A percentile compares a stretch with the other conserved stretches of the same genome.
These are phyloP conservation scores for Phymatocera aterrima DNA, from an alignment of 2,888 invertebrate species.

Conservation along the genomic window DNA sequence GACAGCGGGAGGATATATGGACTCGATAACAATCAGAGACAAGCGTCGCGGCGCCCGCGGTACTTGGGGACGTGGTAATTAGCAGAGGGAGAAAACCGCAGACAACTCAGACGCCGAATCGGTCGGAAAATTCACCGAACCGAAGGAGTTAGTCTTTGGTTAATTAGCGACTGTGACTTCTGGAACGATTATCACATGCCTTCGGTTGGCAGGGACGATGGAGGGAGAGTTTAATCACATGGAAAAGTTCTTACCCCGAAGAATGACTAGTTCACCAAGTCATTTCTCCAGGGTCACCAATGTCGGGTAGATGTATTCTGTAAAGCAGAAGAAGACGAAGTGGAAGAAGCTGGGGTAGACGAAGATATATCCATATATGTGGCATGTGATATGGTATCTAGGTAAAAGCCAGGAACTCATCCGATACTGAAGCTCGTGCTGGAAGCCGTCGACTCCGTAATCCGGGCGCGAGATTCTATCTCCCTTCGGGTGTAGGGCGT, in stretches of 20 bases:
- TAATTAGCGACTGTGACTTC: constrained; percentile 36
- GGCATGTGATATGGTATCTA: not conserved
- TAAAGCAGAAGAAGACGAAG: not conserved
- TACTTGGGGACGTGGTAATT: constrained; percentile 33
- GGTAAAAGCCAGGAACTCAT: constrained; percentile 22
- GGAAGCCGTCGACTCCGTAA: constrained; percentile 34
- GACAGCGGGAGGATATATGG: constrained; percentile 39
- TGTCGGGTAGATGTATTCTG: not conserved
- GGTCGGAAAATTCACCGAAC: constrained; percentile 44
- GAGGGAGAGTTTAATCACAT: not conserved
- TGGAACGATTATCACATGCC: constrained; percentile 27
- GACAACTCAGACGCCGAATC: constrained; percentile 44
- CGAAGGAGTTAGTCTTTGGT: constrained; percentile 42
- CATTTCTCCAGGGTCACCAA: not conserved
- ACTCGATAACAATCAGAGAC: constrained; percentile 44
- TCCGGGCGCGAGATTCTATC: constrained; percentile 46
- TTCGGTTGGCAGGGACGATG: too few relatives aligned
- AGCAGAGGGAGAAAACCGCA: constrained; percentile 41
- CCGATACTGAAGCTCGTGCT: constrained; percentile 32
- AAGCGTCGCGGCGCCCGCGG: constrained; percentile 43
- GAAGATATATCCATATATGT: not conserved
- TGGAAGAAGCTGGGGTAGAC: too few relatives aligned
- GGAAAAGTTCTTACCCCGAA: not conserved
- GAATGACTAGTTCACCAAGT: not conserved
- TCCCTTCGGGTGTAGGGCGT: constrained; percentile 21